Conservation (phyloP, 2,797 vertebrate species). For the Clarias pachynema region DNA sequence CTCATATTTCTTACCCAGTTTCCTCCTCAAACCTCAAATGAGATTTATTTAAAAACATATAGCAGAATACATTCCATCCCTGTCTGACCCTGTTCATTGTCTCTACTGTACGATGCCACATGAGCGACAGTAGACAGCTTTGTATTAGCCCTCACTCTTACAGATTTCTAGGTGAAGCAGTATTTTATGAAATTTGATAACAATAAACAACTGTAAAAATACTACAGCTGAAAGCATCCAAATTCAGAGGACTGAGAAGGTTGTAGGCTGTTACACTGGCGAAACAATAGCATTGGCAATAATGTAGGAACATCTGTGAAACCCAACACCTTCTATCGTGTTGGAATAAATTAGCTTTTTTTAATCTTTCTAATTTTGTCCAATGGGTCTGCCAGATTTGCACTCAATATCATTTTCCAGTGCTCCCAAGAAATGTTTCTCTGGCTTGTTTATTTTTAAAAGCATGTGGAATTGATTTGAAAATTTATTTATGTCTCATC, state of each 20-base stretch:
- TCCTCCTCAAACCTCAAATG: neutral
- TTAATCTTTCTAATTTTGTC: neutral
- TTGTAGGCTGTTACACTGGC: neutral
- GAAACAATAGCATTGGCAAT: neutral
- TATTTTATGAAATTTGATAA: neutral
- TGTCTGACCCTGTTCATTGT: neutral
- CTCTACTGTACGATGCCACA: neutral
- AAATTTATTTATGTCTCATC: neutral
- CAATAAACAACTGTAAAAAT: neutral
- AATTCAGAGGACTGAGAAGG: neutral
- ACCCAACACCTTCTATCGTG: neutral
- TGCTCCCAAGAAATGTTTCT: neutral
- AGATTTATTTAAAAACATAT: neutral
- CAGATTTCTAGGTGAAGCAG: neutral
- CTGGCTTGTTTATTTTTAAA: neutral
- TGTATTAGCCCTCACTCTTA: neutral
- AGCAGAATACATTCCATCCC: neutral
- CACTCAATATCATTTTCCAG: neutral
- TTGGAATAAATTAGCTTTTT: constrained; percentile 8
- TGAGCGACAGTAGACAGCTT: neutral
- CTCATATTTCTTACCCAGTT: neutral
- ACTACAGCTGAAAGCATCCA: neutral
- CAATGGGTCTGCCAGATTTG: neutral
- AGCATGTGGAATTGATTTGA: too few species aligned
- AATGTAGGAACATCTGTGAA: neutral